Base-by-base conservation (phyloP, 2,888 invertebrate species). In the Nudaria mundana region DNA sequence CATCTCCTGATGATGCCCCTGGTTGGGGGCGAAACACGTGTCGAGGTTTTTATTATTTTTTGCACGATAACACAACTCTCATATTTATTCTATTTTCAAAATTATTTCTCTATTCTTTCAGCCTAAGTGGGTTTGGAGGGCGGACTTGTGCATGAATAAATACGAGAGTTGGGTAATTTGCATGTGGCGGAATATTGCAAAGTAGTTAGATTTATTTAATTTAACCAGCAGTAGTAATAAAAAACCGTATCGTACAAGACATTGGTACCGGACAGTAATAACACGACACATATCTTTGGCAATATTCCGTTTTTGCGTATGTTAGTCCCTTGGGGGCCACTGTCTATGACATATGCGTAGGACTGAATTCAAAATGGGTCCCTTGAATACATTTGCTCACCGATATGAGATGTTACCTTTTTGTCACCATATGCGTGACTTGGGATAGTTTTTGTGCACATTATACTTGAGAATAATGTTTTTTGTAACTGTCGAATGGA, bases 261-360 rank as follows among this genome's bases (percentile, higher is more conserved):
- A 63, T 51, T 63, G 82, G 62, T 37, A 44, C 55, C 64, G 25
- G 13, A 37, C 66, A 55, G 62, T 75, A 85, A 86, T 85, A 84
- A 85, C 81, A 76, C 69, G 75, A 77, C n/a, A 70, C 85, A 85
- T 85, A 86, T 86, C 80, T 86, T 86, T 79, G 85, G 78, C 76
- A 85, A 85, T 84, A 85, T 87, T 85, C 86, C 84, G 81, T 87
- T 87, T 83, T 86, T 82, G 76, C 68, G 56, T 59, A 64, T 63
- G 25, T 24, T 66, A 65, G 61, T 76, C 81, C 82, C 81, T 44
- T 20, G 79, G 68, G 84, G 73, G 66, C 78, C 78, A 82, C 82
- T 83, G 76, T 54, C 73, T 74, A 78, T 85, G 86, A 86, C 86
- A 84, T 73, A 85, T 85, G 81, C 74, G 78, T 66, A 58, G 80